Percentiles rank a stretch among this genome's conserved stretches.
These are phyloP conservation scores for Caradrina clavipalpis DNA, from an alignment of 2,888 invertebrate species.

Conservation along the genomic window DNA sequence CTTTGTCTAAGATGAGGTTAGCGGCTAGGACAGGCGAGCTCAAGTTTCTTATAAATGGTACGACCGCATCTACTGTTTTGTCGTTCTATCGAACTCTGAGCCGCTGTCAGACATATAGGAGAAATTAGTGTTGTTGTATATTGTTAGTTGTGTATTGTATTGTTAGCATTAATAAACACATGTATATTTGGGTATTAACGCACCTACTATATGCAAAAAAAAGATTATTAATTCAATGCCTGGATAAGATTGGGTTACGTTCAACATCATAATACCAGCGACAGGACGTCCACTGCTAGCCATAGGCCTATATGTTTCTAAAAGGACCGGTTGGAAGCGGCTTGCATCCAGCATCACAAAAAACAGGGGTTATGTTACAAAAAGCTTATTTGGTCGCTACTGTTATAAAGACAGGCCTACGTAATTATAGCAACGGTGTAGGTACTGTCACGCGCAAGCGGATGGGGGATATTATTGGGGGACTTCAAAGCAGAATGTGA, in stretches of 20 bases:
- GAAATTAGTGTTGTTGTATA: slow-evolving; percentile 63
- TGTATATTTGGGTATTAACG: too few relatives aligned
- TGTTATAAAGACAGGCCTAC: neutral
- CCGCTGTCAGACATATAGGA: slow-evolving; percentile 95
- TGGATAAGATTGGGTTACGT: slow-evolving; percentile 1
- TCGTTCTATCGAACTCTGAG: slow-evolving; percentile 96
- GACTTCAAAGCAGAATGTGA: neutral
- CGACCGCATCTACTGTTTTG: slow-evolving; percentile 93
- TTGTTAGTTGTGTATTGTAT: too few relatives aligned
- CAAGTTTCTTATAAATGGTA: slow-evolving; percentile 93
- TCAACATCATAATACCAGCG: too few relatives aligned
- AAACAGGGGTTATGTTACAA: slow-evolving; percentile 4
- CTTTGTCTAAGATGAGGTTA: slow-evolving; percentile 93
- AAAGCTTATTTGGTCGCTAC: neutral
- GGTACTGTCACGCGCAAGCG: slow-evolving; percentile 6
- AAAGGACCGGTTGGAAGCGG: too few relatives aligned
- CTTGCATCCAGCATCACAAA: too few relatives aligned
- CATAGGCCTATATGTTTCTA: too few relatives aligned
- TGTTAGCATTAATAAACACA: too few relatives aligned
- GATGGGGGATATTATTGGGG: neutral
- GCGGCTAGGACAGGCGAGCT: slow-evolving; percentile 94
- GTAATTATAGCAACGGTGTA: neutral
- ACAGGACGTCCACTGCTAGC: too few relatives aligned
- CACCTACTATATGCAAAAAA: too few relatives aligned
- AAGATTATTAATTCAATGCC: neutral